These are phyloP conservation scores for Myiopsitta monachus DNA, from an alignment of 2,113 vertebrate genomes.

Conservation along the genomic window DNA sequence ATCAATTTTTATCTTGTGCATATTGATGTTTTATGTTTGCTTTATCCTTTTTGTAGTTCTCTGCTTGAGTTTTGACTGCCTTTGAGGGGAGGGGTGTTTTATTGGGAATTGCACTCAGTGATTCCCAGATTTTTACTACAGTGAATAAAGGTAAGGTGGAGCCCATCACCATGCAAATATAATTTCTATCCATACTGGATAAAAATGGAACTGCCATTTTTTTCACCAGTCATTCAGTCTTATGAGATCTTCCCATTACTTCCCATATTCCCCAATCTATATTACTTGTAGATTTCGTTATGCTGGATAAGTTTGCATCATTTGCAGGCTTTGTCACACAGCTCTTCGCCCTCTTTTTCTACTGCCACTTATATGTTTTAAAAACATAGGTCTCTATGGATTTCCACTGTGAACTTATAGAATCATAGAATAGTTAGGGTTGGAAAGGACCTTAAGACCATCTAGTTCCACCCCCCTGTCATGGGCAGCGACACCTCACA, in stretches of 20 bases:
- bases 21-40: neutral
- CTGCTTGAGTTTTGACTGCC: neutral
- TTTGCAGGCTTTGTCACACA: neutral
- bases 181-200: neutral
- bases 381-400: neutral
- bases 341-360: neutral
- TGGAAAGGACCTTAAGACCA: too few relatives aligned
- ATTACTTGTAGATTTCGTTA: neutral
- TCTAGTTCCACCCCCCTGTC: too few relatives aligned
- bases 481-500: too few relatives aligned
- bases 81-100: neutral
- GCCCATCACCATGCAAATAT: neutral
- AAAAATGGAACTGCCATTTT: neutral
- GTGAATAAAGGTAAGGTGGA: neutral
- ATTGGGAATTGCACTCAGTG: neutral
- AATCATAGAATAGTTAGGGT: too few relatives aligned
- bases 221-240: neutral
- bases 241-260: neutral
- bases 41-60: neutral
- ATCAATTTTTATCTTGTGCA: neutral
- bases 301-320: neutral
- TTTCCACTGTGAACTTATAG: neutral
- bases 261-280: too few relatives aligned
- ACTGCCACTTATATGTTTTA: neutral
- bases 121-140: neutral